Percentiles rank a stretch among this genome's conserved stretches.
Conservation (phyloP, 2,888 invertebrate genomes). For the Dinocampus coccinellae region DNA sequence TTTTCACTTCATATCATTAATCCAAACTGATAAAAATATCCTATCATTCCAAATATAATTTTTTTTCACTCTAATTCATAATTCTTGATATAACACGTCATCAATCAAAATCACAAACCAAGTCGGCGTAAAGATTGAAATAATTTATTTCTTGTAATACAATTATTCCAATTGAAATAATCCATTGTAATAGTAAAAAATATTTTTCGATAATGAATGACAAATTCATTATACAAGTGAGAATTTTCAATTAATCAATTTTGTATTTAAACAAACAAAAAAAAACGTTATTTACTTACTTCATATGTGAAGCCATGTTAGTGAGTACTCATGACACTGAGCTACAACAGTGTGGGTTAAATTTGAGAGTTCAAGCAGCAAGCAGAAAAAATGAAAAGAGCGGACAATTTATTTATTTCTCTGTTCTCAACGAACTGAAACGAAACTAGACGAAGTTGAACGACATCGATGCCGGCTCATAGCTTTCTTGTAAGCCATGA, state of each 20-base stretch:
- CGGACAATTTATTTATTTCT: too few species aligned
- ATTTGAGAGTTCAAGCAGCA: too few species aligned
- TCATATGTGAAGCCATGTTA: slow-evolving; percentile 32
- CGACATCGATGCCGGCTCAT: too few species aligned
- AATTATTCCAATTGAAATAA: not conserved
- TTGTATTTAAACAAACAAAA: not conserved
- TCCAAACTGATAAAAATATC: not conserved
- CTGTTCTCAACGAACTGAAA: too few species aligned
- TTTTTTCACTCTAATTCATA: not conserved
- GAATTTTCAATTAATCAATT: not conserved
- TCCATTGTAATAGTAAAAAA: not conserved
- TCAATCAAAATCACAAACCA: slow-evolving; percentile 37
- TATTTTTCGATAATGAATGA: not conserved
- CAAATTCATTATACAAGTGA: not conserved
- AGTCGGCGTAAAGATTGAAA: not conserved
- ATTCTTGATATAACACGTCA: not conserved
- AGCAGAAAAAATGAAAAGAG: too few species aligned
- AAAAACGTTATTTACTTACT: slow-evolving; percentile 18
- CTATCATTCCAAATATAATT: not conserved
- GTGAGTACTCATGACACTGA: too few species aligned
- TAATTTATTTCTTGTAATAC: not conserved
- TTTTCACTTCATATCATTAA: not conserved
- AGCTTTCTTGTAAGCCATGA: too few species aligned
- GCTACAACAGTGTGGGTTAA: too few species aligned
- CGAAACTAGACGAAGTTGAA: too few species aligned